Conservation (phyloP, 2,888 invertebrate genomes). For the Galeruca laticollis region DNA sequence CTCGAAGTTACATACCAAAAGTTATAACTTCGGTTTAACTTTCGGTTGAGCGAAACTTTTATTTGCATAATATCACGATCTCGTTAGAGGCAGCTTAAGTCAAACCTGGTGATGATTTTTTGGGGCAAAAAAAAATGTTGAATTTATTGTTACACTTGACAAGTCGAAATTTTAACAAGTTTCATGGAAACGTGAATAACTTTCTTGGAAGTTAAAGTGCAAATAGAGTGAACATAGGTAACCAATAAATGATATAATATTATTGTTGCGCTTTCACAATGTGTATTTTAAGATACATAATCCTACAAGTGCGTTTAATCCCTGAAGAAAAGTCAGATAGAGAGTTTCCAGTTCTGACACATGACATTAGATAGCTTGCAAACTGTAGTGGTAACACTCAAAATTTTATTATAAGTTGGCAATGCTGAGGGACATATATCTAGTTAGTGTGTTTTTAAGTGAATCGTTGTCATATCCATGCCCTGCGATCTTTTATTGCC, state of each 20-base stretch:
- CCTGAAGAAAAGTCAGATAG: too few species aligned
- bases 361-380: too few species aligned
- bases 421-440: too few species aligned
- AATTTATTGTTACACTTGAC: not conserved
- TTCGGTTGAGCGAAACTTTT: constrained; percentile 32
- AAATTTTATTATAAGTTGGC: too few species aligned
- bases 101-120: constrained; percentile 3
- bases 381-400: too few species aligned
- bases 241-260: not conserved
- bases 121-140: not conserved
- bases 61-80: constrained; percentile 38
- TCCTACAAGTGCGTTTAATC: too few species aligned
- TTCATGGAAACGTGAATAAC: not conserved
- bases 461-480: too few species aligned
- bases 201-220: not conserved
- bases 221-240: not conserved
- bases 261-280: too few species aligned
- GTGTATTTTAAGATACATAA: too few species aligned
- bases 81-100: constrained; percentile 18
- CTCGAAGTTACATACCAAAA: constrained; percentile 37
- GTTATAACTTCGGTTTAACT: constrained; percentile 31
- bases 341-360: too few species aligned
- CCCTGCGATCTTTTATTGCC: too few species aligned
- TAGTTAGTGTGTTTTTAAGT: too few species aligned
- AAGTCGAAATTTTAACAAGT: not conserved